phyloP scores from a whole-genome alignment of 2,797 vertebrate species.

The Hippocampus kuda region DNA sequence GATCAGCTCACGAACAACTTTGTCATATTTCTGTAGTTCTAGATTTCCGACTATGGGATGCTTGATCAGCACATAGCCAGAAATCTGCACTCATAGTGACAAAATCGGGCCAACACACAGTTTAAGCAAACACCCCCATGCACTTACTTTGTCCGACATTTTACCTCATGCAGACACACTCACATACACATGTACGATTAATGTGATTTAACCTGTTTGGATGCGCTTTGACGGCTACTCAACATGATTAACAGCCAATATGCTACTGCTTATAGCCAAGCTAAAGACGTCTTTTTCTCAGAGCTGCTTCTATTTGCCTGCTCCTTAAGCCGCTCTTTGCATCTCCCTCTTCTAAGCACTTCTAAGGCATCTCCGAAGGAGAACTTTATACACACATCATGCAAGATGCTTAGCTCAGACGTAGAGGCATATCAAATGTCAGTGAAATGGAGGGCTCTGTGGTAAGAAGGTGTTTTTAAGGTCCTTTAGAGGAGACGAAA shows the following conservation, averaged over 20 bases:
- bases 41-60: background rate
- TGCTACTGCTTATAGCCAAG: constrained; percentile 53
- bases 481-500: constrained; percentile 45
- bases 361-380: constrained; percentile 54
- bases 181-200: constrained; percentile 52
- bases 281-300: constrained; percentile 63
- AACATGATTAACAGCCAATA: constrained; percentile 67
- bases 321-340: constrained; percentile 69
- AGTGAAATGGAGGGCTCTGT: constrained; percentile 47
- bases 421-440: constrained; percentile 60
- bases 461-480: constrained; percentile 60
- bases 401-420: constrained; percentile 55
- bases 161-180: constrained; percentile 33
- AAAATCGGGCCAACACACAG: constrained; percentile 27
- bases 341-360: constrained; percentile 66
- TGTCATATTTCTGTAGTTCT: background rate
- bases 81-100: constrained; percentile 25
- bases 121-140: constrained; percentile 37
- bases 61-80: constrained; percentile 9
- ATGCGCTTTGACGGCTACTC: constrained; percentile 62
- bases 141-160: constrained; percentile 19
- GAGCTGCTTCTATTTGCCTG: constrained; percentile 53
- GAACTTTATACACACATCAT: constrained; percentile 50
- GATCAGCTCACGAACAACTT: background rate
- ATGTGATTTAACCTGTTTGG: constrained; percentile 73